Evolutionary conservation across 2,888 invertebrate species (phyloP).

Genomic region (Pyrgus malvae): DNA sequence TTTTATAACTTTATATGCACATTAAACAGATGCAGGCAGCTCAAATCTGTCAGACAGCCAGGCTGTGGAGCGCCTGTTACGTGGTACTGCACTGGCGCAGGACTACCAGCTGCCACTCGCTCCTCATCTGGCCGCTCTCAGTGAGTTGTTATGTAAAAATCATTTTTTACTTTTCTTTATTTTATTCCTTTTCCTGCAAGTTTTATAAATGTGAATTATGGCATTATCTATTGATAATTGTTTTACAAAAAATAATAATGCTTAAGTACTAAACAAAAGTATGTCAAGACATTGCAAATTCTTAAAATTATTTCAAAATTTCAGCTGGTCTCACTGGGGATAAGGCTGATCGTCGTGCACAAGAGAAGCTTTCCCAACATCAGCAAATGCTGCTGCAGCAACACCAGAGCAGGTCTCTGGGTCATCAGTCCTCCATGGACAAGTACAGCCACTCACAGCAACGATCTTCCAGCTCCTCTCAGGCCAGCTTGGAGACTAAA

Average conservation of each 20-base stretch:
- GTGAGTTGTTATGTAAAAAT: conserved; percentile 73
- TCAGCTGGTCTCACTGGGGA: conserved; percentile 64
- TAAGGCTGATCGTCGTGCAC: conserved; percentile 67
- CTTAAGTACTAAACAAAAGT: too few relatives aligned
- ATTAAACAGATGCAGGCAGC: conserved; percentile 57
- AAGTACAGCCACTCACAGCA: conserved; percentile 80
- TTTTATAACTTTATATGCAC: background rate
- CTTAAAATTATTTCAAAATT: conserved; percentile 22
- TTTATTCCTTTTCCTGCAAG: background rate
- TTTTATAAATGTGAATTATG: too few relatives aligned
- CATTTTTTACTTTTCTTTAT: conserved; percentile 23
- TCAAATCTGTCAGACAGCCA: conserved; percentile 71
- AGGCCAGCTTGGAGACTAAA: conserved; percentile 59
- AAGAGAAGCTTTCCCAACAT: conserved; percentile 81
- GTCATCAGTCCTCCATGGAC: conserved; percentile 82
- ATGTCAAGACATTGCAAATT: too few relatives aligned
- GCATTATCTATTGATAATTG: too few relatives aligned
- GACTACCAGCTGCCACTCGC: conserved; percentile 76
- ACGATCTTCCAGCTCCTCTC: conserved; percentile 71
- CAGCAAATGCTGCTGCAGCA: conserved; percentile 85
- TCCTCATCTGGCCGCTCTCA: conserved; percentile 77
- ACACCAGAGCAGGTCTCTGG: conserved; percentile 83
- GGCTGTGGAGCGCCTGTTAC: conserved; percentile 73
- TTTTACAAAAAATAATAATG: too few relatives aligned
- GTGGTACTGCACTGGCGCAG: conserved; percentile 69